Evolutionary conservation across 2,113 vertebrate genomes (phyloP).

Genomic region (Oncorhynchus nerka): DNA sequence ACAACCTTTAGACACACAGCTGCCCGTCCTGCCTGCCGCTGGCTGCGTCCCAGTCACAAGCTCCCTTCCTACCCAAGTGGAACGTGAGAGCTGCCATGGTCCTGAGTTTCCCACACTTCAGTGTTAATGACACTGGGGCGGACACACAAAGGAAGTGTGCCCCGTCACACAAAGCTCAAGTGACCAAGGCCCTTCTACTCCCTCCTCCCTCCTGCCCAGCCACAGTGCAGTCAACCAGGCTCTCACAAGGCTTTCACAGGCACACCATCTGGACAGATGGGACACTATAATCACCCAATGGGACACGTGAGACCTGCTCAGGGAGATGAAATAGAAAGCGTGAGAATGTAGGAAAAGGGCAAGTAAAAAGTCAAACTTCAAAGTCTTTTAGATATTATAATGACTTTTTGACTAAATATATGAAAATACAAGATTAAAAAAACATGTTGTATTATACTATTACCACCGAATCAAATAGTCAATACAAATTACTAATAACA

Average conservation of each 20-base stretch:
- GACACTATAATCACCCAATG: constrained; percentile 53
- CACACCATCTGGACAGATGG: constrained; percentile 73
- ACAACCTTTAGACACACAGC: neutral
- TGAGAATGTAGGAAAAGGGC: constrained; percentile 62
- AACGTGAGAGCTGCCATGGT: constrained; percentile 72
- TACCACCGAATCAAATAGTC: too few species aligned
- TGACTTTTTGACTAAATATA: neutral
- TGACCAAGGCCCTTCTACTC: constrained; percentile 27
- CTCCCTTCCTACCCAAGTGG: constrained; percentile 62
- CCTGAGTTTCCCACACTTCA: constrained; percentile 76
- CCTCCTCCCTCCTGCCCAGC: constrained; percentile 7
- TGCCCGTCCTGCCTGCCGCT: constrained; percentile 52
- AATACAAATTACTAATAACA: too few species aligned
- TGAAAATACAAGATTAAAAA: neutral
- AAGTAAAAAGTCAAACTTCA: constrained; percentile 50
- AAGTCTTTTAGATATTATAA: too few species aligned
- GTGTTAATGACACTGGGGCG: constrained; percentile 67
- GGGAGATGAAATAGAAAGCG: constrained; percentile 59
- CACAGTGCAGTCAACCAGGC: constrained; percentile 44
- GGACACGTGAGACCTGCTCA: constrained; percentile 57
- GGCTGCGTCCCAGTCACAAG: constrained; percentile 67
- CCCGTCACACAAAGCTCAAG: constrained; percentile 67
- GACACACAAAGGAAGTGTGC: constrained; percentile 75
- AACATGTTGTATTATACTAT: too few species aligned
- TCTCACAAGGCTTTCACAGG: constrained; percentile 45